Evolutionary conservation across 2,797 vertebrate genomes (phyloP).

Genomic region (Pelobates cultripes): DNA sequence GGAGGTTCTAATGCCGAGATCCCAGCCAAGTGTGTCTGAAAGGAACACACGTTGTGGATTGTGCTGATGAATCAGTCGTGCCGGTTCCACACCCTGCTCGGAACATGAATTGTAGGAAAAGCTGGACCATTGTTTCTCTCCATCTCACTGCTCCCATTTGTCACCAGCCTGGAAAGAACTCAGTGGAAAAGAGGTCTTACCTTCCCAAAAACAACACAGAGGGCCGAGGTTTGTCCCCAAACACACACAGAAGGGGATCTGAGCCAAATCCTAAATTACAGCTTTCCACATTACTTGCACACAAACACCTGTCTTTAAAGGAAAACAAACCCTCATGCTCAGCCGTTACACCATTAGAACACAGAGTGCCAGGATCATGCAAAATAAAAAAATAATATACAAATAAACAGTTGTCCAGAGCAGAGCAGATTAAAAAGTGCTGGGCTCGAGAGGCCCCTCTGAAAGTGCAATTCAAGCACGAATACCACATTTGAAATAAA

Average conservation of each 20-base stretch:
- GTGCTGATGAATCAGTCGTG: slow-evolving; percentile 44
- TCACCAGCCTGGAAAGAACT: slow-evolving; percentile 50
- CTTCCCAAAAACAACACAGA: slow-evolving; percentile 33
- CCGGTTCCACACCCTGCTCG: slow-evolving; percentile 29
- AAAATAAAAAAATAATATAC: too few relatives aligned
- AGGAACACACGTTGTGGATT: slow-evolving; percentile 1
- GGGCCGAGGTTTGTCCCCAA: neutral
- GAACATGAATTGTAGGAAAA: slow-evolving; percentile 40
- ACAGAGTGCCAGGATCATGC: too few relatives aligned
- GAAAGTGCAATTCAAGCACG: too few relatives aligned
- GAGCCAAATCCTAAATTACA: neutral
- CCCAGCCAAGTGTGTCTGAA: neutral
- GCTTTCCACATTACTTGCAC: neutral
- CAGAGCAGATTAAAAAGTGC: too few relatives aligned
- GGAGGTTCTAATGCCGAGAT: neutral
- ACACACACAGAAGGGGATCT: neutral
- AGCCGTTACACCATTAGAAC: too few relatives aligned
- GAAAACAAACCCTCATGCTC: too few relatives aligned
- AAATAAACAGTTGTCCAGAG: too few relatives aligned
- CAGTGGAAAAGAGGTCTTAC: slow-evolving; percentile 35
- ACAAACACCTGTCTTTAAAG: neutral
- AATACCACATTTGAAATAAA: too few relatives aligned
- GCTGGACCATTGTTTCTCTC: slow-evolving; percentile 26
- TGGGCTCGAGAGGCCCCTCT: too few relatives aligned
- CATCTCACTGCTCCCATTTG: slow-evolving; percentile 22